phyloP scores from a whole-genome alignment of 2,113 vertebrate genomes.

The Bostrychus sinensis region DNA sequence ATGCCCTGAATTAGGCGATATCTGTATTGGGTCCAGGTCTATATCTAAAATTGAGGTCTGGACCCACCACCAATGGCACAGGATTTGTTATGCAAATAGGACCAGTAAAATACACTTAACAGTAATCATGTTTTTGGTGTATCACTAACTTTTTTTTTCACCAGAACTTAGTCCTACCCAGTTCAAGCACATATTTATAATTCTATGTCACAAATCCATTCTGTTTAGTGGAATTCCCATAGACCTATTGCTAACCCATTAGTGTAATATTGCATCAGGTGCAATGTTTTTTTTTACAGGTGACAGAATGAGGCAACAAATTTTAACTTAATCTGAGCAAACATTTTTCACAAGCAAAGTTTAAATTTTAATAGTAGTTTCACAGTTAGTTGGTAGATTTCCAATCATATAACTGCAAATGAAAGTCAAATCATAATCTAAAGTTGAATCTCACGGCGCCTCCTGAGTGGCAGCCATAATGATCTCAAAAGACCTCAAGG shows the following conservation, averaged over 20 bases:
- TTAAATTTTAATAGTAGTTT: neutral
- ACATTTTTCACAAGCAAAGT: neutral
- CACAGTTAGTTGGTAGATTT: neutral
- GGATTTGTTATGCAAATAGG: no score
- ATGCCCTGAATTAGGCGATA: no score
- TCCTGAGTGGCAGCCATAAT: conserved; percentile 6
- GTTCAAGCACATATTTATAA: neutral
- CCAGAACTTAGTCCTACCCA: neutral
- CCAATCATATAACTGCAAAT: neutral
- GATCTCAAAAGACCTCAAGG: conserved; percentile 7
- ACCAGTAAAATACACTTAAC: no score
- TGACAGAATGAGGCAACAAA: neutral
- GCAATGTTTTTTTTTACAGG: neutral
- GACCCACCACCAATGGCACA: no score
- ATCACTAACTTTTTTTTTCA: no score
- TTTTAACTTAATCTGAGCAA: neutral
- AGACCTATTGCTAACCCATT: neutral
- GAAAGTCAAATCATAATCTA: neutral
- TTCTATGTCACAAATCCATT: neutral
- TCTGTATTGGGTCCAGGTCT: no score
- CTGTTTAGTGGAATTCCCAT: no score
- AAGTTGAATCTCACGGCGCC: neutral
- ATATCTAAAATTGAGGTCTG: no score
- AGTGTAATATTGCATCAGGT: neutral
- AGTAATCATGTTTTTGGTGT: no score